These are phyloP conservation scores for Lanistes nyassanus DNA, from an alignment of 1,140 invertebrate genomes.

Conservation along the genomic window DNA sequence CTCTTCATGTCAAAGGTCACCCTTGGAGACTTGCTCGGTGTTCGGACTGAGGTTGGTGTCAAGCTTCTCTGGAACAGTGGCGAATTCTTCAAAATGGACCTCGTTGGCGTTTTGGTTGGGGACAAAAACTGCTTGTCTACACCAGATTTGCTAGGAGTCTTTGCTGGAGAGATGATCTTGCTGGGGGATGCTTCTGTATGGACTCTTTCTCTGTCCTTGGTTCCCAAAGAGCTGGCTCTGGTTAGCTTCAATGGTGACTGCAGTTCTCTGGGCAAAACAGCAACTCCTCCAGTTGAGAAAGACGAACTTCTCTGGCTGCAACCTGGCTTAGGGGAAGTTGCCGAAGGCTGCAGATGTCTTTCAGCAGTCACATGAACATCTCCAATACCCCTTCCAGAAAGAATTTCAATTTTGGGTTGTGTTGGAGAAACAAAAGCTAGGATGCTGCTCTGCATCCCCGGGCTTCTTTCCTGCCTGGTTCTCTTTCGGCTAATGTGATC, in stretches of 20 bases:
- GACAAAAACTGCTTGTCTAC: neutral
- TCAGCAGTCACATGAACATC: no score
- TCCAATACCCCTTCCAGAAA: no score
- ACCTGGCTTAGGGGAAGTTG: no score
- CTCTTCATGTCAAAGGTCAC: slow-evolving; percentile 9
- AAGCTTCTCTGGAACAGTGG: neutral
- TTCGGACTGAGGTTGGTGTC: neutral
- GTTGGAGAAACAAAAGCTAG: slow-evolving; percentile 10
- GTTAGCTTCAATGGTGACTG: no score
- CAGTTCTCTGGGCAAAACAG: no score
- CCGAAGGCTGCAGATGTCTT: no score
- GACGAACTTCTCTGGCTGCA: no score
- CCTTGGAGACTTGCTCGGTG: slow-evolving; percentile 8
- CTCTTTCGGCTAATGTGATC: neutral
- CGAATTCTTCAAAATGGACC: slow-evolving; percentile 19
- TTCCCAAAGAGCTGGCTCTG: no score
- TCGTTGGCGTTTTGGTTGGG: slow-evolving; percentile 14
- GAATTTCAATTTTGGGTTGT: neutral
- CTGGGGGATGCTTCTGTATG: no score
- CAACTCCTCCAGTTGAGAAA: no score
- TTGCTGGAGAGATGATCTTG: neutral
- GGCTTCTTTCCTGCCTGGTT: neutral
- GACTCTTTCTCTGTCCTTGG: no score
- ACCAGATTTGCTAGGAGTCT: neutral
- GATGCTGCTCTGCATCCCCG: slow-evolving; percentile 11